phyloP scores from a whole-genome alignment of 2,888 invertebrate genomes.

The Ceramica pisi region DNA sequence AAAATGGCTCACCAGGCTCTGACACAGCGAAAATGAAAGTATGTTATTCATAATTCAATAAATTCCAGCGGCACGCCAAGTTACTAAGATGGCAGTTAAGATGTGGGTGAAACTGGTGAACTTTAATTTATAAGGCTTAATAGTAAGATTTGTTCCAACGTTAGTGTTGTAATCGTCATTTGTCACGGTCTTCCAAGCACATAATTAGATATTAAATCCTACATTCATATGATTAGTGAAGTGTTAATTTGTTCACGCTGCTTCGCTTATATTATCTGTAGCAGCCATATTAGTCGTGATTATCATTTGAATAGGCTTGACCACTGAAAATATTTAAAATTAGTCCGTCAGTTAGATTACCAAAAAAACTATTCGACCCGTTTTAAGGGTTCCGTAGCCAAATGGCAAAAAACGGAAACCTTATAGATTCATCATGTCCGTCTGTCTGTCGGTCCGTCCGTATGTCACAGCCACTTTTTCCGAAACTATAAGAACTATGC shows the following conservation, averaged over 20 bases:
- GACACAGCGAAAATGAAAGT: conserved; percentile 20
- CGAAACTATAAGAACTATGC: too few relatives aligned
- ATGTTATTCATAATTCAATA: conserved; percentile 22
- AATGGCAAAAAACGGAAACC: too few relatives aligned
- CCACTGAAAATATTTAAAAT: too few relatives aligned
- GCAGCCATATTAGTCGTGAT: neutral
- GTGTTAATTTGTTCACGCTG: conserved; percentile 5
- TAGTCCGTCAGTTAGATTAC: too few relatives aligned
- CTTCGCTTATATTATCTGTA: neutral
- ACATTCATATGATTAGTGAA: conserved; percentile 1
- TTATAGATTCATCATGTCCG: too few relatives aligned
- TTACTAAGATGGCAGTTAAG: neutral
- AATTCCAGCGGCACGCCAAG: neutral
- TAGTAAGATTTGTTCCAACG: conserved; percentile 2
- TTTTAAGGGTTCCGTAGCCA: too few relatives aligned
- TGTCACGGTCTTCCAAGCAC: conserved; percentile 29
- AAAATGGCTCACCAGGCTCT: conserved; percentile 21
- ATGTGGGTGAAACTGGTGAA: neutral
- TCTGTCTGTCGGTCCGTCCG: too few relatives aligned
- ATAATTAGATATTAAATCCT: conserved; percentile 28
- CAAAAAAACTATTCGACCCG: too few relatives aligned
- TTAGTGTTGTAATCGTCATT: conserved; percentile 17
- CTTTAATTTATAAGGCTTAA: conserved; percentile 19
- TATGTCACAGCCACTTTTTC: too few relatives aligned
- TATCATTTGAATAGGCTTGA: too few relatives aligned